phyloP scores from a whole-genome alignment of 2,888 invertebrate genomes.

The Apamea crenata region DNA sequence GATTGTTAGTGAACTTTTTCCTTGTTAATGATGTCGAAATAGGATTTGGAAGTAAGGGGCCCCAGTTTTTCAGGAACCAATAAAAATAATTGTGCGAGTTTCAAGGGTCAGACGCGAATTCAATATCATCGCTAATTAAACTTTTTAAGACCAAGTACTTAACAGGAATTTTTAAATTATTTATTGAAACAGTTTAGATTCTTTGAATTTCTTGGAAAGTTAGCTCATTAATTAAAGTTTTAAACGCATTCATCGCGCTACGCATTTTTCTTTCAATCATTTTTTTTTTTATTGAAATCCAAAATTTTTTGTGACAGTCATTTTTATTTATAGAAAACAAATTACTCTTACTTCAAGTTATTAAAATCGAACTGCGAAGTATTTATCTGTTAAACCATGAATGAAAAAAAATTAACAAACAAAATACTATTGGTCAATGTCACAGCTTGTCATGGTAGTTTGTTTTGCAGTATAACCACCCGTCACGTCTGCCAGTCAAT shows the following conservation, averaged over 20 bases:
- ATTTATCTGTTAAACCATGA: not conserved
- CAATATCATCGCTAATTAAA: conserved; percentile 18
- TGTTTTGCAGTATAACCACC: conserved; percentile 14
- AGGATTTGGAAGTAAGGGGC: conserved; percentile 19
- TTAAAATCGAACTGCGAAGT: not conserved
- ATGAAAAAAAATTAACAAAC: not conserved
- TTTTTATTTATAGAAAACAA: not conserved
- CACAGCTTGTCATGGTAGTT: conserved; percentile 17
- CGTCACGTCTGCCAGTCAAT: conserved; percentile 31
- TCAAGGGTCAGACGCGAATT: conserved; percentile 22
- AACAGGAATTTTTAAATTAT: not conserved
- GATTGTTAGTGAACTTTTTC: conserved; percentile 28
- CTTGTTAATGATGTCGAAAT: conserved; percentile 27
- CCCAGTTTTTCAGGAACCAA: conserved; percentile 13
- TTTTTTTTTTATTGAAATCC: not conserved
- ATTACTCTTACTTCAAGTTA: not conserved
- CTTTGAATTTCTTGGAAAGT: not conserved
- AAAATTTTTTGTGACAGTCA: not conserved
- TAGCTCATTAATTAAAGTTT: not conserved
- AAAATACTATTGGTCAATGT: conserved; percentile 1
- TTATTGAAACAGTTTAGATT: conserved; percentile 1
- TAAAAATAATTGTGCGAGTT: conserved; percentile 32
- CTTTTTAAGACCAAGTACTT: not conserved
- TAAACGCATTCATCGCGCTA: not conserved
- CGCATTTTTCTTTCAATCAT: not conserved